Evolutionary conservation across 2,113 vertebrate genomes (phyloP), one percentile per base, ranked within the genome.

Genomic region (Actenoides lindsayi): DNA sequence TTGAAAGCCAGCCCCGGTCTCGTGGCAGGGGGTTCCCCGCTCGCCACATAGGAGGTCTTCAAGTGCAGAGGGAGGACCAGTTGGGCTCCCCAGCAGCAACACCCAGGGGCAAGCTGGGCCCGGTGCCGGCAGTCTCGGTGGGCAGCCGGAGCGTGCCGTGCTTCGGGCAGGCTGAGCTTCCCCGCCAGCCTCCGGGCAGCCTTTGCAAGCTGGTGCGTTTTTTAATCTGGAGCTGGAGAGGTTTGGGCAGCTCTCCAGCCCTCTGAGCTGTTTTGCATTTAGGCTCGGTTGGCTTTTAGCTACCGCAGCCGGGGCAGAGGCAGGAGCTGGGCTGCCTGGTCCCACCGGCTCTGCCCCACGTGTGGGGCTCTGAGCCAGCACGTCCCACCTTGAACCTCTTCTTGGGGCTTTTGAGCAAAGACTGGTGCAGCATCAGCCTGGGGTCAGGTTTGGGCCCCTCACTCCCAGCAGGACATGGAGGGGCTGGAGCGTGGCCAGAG

Each of bases 381-480:
- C 54, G 6, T 50, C 87, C 9, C 7, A 37, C 69, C 42, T 31
- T 4, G 13, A 18, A 1, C 37, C 57, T 37, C 31, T 8, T 5
- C 41, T 28, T 81, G 95, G 98, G 94, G 98, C 41, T 99, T 98
- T 51, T 95, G 89, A 71, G 93, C 97, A 44, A 97, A 97, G 92
- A 94, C 97, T 35, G 62, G 39, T 1, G 80, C 97, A 46, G 63
- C 94, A 16, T 64, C 96, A 8, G 28, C 13, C 28, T 65, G 19
- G 41, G 64, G 5, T 44, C 30, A 33, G 64, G 10, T 67, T 33
- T 23, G 41, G 30, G 41, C 30, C 8, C 13, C 41, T 67, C 64
- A 42, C 19, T 67, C 41, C 64, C 20, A 31, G 28, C 13, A 44
- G 64, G 64, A 44, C 28, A 4, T 13, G 21, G 64, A 67, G 41